Base-by-base conservation (phyloP, 2,113 vertebrate species). In the Takifugu flavidus region DNA sequence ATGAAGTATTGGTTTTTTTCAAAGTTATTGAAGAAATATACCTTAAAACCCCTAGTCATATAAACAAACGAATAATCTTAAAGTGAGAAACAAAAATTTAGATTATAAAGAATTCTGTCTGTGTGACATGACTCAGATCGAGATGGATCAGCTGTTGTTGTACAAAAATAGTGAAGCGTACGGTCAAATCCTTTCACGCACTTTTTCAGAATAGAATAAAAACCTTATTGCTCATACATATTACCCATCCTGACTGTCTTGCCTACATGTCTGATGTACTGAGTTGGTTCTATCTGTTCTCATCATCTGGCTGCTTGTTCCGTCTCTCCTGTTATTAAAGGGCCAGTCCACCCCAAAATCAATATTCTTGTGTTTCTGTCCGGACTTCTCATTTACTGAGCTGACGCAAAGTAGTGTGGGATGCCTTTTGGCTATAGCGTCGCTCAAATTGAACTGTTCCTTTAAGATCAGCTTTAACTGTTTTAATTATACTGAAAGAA, bases 151-250 rank as follows among this genome's bases (percentile, higher is more conserved):
- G 8, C 34, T 39, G 34, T 39, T 39, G 8, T 10, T 10, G 34
- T 39, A 39, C 34, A 11, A 39, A 39, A 39, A 39, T 39, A 39
- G 34, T 39, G 11, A 39, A 39, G 34, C 7, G 34, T 39, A 39
- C 11, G 34, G 34, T 39, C 11, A 4, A 39, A 39, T 6, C 2
- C 7, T 39, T 39, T 20, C 20, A 20, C 20, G 20, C 20, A 20
- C 7, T 8, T 47, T 15, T 14, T 47, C 49, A 79, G n/a, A 46
- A 50, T 39, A 72, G 43, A 62, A 59, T 50, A 57, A 13, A 64
- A 43, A 72, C 49, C 42, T 68, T 74, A 78, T 75, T 75, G 72
- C 72, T 85, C 68, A 62, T 74, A 72, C 81, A 78, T 78, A 44
- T 61, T 20, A 70, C 52, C n/a, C 1, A n/a, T 70, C 55, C 74